Evolutionary conservation across 1,140 invertebrate genomes (phyloP), one percentile per base, ranked within the genome.

Genomic region (Drosophila nigrodunni): DNA sequence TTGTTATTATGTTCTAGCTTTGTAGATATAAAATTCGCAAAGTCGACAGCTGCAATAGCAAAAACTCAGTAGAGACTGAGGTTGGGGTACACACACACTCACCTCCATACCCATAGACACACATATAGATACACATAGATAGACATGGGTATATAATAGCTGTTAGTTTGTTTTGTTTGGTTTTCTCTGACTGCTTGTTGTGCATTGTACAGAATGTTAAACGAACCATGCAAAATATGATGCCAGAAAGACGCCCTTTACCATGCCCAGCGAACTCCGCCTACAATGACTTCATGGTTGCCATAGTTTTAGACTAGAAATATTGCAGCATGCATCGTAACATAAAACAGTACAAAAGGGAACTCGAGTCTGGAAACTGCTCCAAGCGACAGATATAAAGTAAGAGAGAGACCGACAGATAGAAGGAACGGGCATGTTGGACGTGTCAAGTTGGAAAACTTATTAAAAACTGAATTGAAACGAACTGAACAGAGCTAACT

Each of bases 211-310:
- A 76, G 81, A 85, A 89, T 89, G 86, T 73, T 89, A 78, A 89
- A 89, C 86, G 80, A 89, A 90, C 74, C 86, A 85, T 89, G 78
- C 73, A 85, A 89, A 90, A 89, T 85, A 88, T 66, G 85, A 74
- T 89, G 80, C 77, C 80, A 74, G 58, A 44, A 37, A 55, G 55
- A 60, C 41, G 49, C 34, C 35, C 39, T 52, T 21, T 10, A 9
- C 6, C 35, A 35, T 13, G 15, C 37, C 44, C 34, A 15, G 30
- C 13, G 30, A 54, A 9, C 30, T 15, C 11, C 46, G 9, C 37
- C 35, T 25, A 2, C 44, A 8, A 13, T 52, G 25, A 10, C n/a
- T 30, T 35, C 62, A 60, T 35, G 39, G 25, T 57, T 39, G 50
- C 68, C 18, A 52, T 67, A 60, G 52, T 61, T 61, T 50, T 47